Evolutionary conservation across 2,888 invertebrate species (phyloP).

Genomic region (Archaeoteleia sp.): DNA sequence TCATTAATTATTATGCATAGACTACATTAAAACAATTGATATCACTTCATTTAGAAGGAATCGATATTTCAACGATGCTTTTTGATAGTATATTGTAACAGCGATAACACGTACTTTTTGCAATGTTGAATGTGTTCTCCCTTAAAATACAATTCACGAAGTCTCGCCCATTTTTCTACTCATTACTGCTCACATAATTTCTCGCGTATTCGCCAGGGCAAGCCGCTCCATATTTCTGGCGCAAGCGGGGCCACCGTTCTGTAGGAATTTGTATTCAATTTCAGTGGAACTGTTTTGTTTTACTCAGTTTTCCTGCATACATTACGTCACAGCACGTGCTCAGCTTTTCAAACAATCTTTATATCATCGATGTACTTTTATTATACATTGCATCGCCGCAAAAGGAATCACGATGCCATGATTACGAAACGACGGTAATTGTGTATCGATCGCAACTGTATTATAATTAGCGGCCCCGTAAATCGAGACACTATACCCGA

Average conservation of each 20-base stretch:
- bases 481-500: conserved; percentile 16
- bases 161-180: conserved; percentile 59
- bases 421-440: conserved; percentile 8
- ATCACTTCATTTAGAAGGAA: too few relatives aligned
- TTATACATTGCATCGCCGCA: too few relatives aligned
- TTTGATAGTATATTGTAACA: too few relatives aligned
- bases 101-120: conserved; percentile 23
- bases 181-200: conserved; percentile 60
- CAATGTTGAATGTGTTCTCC: conserved; percentile 12
- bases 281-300: conserved; percentile 65
- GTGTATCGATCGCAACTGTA: conserved; percentile 4
- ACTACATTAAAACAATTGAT: too few relatives aligned
- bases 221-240: conserved; percentile 55
- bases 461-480: conserved; percentile 30
- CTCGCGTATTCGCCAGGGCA: conserved; percentile 54
- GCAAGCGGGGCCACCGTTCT: conserved; percentile 26
- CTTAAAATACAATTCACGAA: conserved; percentile 56
- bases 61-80: too few relatives aligned
- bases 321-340: conserved; percentile 62
- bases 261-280: conserved; percentile 69
- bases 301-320: conserved; percentile 60
- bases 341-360: conserved; percentile 59
- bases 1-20: neutral
- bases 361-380: conserved; percentile 65
- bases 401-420: conserved; percentile 13